Evolutionary conservation across 2,113 vertebrate genomes (phyloP).

Genomic region (Colistium nudipinnis): DNA sequence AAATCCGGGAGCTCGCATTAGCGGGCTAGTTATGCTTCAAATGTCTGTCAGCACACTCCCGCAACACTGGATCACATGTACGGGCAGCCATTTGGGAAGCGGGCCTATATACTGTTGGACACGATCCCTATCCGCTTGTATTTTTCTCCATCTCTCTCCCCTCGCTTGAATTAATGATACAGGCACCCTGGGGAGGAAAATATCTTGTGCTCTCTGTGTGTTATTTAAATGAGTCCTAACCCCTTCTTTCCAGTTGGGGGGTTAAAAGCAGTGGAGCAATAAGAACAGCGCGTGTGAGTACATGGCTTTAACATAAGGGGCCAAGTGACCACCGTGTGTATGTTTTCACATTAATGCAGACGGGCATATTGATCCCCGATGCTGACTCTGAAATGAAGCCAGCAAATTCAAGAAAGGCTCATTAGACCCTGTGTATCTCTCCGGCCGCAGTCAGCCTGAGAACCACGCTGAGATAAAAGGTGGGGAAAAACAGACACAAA

Average conservation of each 20-base stretch:
- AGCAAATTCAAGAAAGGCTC: slow-evolving; percentile 57
- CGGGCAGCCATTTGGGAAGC: slow-evolving; percentile 46
- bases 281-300: slow-evolving; percentile 35
- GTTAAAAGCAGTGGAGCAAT: slow-evolving; percentile 25
- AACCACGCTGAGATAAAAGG: slow-evolving; percentile 10
- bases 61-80: slow-evolving; percentile 44
- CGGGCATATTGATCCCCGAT: slow-evolving; percentile 67
- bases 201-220: slow-evolving; percentile 24
- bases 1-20: slow-evolving; percentile 58
- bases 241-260: slow-evolving; percentile 22
- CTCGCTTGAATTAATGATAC: slow-evolving; percentile 63
- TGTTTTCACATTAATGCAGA: slow-evolving; percentile 72
- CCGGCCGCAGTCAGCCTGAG: neutral
- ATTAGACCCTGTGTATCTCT: slow-evolving; percentile 58
- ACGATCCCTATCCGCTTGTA: slow-evolving; percentile 40
- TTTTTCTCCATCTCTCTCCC: slow-evolving; percentile 25
- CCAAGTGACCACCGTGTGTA: slow-evolving; percentile 39
- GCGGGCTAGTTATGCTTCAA: slow-evolving; percentile 57
- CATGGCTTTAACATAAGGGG: slow-evolving; percentile 61
- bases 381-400: slow-evolving; percentile 64
- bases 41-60: slow-evolving; percentile 57
- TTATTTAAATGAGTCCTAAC: slow-evolving; percentile 62
- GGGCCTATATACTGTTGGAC: slow-evolving; percentile 29
- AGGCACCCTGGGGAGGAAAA: slow-evolving; percentile 32
- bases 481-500: neutral